Conservation (phyloP, 2,113 vertebrate species). For the Oncorhynchus keta region DNA sequence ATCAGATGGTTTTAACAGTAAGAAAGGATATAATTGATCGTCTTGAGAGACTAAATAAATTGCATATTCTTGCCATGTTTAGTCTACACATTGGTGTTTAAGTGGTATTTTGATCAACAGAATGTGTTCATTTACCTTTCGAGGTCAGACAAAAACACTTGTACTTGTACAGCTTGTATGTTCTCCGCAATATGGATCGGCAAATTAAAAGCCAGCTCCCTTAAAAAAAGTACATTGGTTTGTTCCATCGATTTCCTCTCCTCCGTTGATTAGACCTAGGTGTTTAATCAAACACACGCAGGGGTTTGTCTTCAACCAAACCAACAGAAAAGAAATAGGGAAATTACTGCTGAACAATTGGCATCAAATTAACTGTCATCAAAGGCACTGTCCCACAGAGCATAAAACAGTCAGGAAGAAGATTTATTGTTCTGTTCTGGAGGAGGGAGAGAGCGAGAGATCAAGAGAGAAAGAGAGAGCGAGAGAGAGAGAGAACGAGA, state of each 20-base stretch:
- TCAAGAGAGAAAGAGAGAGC: background rate
- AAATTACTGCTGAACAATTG: slow-evolving; percentile 36
- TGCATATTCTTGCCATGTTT: no score
- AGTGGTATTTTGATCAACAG: background rate
- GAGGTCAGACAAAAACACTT: background rate
- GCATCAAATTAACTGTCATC: slow-evolving; percentile 66
- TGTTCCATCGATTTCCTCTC: no score
- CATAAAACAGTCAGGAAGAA: slow-evolving; percentile 55
- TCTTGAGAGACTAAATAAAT: no score
- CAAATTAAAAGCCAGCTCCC: no score
- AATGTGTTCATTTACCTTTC: slow-evolving; percentile 3
- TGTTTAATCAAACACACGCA: background rate
- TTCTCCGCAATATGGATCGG: no score
- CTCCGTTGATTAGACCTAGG: slow-evolving; percentile 2
- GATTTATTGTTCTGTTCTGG: slow-evolving; percentile 52
- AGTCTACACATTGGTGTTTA: background rate
- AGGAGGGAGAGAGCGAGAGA: slow-evolving; percentile 26
- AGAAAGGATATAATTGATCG: no score
- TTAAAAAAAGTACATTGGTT: no score
- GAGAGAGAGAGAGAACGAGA: background rate
- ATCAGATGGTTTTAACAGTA: no score
- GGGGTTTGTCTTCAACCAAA: background rate
- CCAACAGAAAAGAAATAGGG: no score
- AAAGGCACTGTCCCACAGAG: slow-evolving; percentile 48
- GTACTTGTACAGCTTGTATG: no score